Base-by-base conservation (phyloP, 2,797 vertebrate genomes). In the Acanthiza pusilla region DNA sequence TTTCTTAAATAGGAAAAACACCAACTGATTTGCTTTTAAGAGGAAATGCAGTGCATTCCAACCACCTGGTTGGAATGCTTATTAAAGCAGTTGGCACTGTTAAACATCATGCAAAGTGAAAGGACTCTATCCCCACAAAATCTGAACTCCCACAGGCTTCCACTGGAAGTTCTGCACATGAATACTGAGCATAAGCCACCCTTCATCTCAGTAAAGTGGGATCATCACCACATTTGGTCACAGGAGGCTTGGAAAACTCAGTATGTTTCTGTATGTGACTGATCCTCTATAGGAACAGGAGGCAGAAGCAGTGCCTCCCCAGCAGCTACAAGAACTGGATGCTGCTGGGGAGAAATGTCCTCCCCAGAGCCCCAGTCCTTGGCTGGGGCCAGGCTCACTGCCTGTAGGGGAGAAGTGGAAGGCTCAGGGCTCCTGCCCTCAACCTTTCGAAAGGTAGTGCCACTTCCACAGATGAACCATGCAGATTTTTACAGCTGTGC, bases 41-140 rank as follows among this genome's bases (percentile, higher is more conserved):
- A 4, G 4, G 34, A 91, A 60, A 63, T 85, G 67, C 86, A 73
- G 23, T 34, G 48, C 60, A 76, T 74, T 91, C 78, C 87, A 93
- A 55, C 51, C 3, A 7, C 26, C 42, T 55, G 40, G 45, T 50
- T 58, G 66, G 38, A 38, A 38, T 8, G 8, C 47, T 89, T 50
- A 76, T 67, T 42, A 65, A 81, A 88, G 65, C 70, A 77, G 29
- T 0, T 8, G 4, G 29, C 30, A 15, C 65, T 90, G 61, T 65
- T 42, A 61, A 78, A 75, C 21, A 20, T 45, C 16, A 53, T 5
- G 18, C 48, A 30, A 50, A 78, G 29, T 1, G 2, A 53, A 16
- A 88, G 10, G 77, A 30, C 50, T 77, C 55, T 42, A 48, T 48
- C 16, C 45, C 22, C 2, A 2, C 11, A 45, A 77, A 91, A 74